Evolutionary conservation across 2,797 vertebrate species (phyloP), one percentile per base, ranked within the genome.

Genomic region (Platyrinchus mystaceus): DNA sequence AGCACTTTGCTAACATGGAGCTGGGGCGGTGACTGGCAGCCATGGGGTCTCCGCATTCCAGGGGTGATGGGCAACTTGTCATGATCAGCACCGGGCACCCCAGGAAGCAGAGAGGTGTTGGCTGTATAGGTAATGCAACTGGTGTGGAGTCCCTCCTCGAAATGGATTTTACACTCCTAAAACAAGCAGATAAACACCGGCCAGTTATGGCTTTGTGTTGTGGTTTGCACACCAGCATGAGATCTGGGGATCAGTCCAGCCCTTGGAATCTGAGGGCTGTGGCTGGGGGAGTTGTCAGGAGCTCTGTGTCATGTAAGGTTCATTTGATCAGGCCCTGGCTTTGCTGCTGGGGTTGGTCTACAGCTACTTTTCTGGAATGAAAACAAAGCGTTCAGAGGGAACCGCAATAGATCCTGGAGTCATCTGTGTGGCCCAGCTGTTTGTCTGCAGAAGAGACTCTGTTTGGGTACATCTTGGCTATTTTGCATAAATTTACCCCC

Each of bases 31-130:
- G 43, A 30, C 41, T 7, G 62, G 22, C n/a, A 24, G 63, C 74
- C 8, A 0, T 0, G 1, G 64, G 16, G 15, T 46, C 32, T 64
- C 63, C 27, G 12, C 5, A 0, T 10, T 32, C 24, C 1, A 2
- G 4, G 18, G 30, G 28, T 0, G 1, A 4, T 10, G 69, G 66
- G 47, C 24, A 24, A 70, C 32, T 56, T 1, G 2, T 36, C 27
- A 22, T 1, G 8, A 22, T 24, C 23, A 2, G 36, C 3, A 2
- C 34, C 0, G 0, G 44, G 34, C 44, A 7, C 20, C 13, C 4
- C 1, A 1, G 28, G 56, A 23, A 74, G 60, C 10, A 8, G 77
- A 4, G 44, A 41, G 24, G 30, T 5, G 2, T 0, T 24, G 88
- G 32, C 62, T 43, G 0, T 2, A 18, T 26, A 43, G 47, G 22